Evolutionary conservation across 2,888 invertebrate species (phyloP), one percentile per base, ranked within the genome.

Genomic region (Sinelater perroti): DNA sequence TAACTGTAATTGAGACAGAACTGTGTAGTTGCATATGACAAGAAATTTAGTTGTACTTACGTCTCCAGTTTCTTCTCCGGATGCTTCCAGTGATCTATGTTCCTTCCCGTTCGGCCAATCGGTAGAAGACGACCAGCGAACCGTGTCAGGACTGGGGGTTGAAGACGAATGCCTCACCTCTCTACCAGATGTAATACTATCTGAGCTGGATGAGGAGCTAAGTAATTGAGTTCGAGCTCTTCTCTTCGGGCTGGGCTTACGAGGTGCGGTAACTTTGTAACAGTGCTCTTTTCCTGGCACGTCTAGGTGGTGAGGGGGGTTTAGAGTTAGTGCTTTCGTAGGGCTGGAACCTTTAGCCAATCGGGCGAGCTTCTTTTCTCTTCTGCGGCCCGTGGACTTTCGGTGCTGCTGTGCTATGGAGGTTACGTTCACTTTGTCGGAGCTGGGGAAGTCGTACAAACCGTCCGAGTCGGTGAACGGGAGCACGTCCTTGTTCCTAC

Each of bases 401-500:
- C 86, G 83, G 68, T 83, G 83, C 58, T 83, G 78, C 46, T 79
- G 82, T 44, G 75, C 78, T 5, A 79, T 76, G 28, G 64, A 68
- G 45, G 65, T 67, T 26, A 75, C 67, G 67, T 77, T 79, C 62
- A 82, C 82, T 67, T 81, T 85, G 73, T 90, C 90, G 3, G 89
- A 88, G 73, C 89, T 90, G 2, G 90, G 89, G 71, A 89, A 90
- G 75, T 91, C 90, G 73, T 90, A 90, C 14, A 90, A 78, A 2
- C 90, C 90, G 73, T 91, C 91, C 0, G 90, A 90, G 76, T 91
- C 91, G 8, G 90, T 90, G 70, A 89, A 87, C 10, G 89, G 88
- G 56, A 88, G 74, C 53, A 79, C 72, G 69, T 83, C 81, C 69
- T 82, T 83, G 69, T 86, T 83, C 61, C 85, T 82, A 21, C 88